These are phyloP conservation scores for Rhagoletis pomonella DNA, from an alignment of 1,140 invertebrate species.

Conservation along the genomic window DNA sequence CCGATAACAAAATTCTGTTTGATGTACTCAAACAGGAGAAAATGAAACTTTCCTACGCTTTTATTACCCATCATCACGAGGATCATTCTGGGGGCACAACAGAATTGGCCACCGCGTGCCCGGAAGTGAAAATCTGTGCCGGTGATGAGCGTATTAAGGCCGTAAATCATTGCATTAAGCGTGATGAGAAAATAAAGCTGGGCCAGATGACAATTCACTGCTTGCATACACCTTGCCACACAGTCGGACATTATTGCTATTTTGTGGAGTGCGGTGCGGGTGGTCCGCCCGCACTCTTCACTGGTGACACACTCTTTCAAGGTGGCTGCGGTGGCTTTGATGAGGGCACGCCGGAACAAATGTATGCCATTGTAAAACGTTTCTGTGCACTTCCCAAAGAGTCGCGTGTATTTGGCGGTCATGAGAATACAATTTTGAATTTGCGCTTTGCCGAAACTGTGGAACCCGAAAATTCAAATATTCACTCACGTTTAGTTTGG, in stretches of 20 bases:
- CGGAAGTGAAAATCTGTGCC: conserved; percentile 80
- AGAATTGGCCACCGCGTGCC: conserved; percentile 75
- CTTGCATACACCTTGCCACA: conserved; percentile 95
- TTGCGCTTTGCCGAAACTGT: conserved; percentile 89
- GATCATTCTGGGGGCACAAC: conserved; percentile 96
- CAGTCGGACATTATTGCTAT: conserved; percentile 93
- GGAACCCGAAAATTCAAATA: conserved; percentile 85
- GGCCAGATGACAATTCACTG: conserved; percentile 86
- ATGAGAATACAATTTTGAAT: conserved; percentile 94
- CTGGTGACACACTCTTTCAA: conserved; percentile 95
- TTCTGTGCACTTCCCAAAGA: conserved; percentile 86
- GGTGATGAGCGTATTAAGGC: conserved; percentile 90
- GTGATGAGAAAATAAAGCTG: conserved; percentile 82
- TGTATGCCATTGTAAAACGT: conserved; percentile 88
- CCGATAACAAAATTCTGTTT: conserved; percentile 85
- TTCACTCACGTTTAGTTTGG: conserved; percentile 82
- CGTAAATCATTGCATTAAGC: conserved; percentile 81
- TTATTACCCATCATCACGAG: conserved; percentile 98
- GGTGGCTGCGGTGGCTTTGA: conserved; percentile 97
- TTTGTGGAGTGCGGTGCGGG: conserved; percentile 78
- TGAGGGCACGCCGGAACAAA: conserved; percentile 94
- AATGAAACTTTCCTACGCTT: conserved; percentile 85
- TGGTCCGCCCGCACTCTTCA: conserved; percentile 87
- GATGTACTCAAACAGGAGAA: conserved; percentile 81
- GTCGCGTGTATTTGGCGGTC: conserved; percentile 95